phyloP scores from a whole-genome alignment of 1,140 invertebrate genomes.

The Pseudomyrmex sp. region DNA sequence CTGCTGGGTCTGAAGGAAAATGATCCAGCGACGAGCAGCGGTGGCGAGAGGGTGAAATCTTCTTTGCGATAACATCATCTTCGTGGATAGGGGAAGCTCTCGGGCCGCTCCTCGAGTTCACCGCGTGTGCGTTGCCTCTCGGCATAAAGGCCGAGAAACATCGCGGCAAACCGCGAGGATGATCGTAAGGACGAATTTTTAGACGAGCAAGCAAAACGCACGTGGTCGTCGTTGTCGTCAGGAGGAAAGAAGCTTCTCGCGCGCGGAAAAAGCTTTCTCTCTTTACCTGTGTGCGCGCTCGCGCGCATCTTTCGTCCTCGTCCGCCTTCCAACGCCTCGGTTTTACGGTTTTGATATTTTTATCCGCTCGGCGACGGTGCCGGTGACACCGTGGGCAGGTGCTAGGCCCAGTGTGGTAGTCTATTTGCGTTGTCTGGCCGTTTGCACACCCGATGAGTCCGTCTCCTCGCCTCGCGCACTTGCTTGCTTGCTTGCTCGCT shows the following conservation, averaged over 20 bases:
- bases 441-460: slow-evolving; percentile 58
- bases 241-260: slow-evolving; percentile 18
- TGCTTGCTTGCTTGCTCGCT: not conserved
- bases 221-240: not conserved
- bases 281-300: not conserved
- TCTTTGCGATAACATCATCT: slow-evolving; percentile 34
- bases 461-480: not conserved
- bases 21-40: not conserved
- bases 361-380: slow-evolving; percentile 55
- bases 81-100: slow-evolving; percentile 19
- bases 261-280: not conserved
- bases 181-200: slow-evolving; percentile 35
- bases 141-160: slow-evolving; percentile 13
- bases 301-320: not conserved
- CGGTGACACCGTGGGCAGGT: slow-evolving; percentile 75
- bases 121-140: slow-evolving; percentile 5
- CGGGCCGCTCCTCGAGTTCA: not conserved
- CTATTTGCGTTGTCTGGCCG: slow-evolving; percentile 77
- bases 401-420: slow-evolving; percentile 79
- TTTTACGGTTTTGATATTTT: slow-evolving; percentile 70
- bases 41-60: slow-evolving; percentile 31
- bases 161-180: slow-evolving; percentile 43
- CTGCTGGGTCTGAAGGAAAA: slow-evolving; percentile 33
- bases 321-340: slow-evolving; percentile 2
- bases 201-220: not conserved